These are phyloP conservation scores for Ia io DNA, from an alignment of 2,113 vertebrate genomes.

Conservation along the genomic window DNA sequence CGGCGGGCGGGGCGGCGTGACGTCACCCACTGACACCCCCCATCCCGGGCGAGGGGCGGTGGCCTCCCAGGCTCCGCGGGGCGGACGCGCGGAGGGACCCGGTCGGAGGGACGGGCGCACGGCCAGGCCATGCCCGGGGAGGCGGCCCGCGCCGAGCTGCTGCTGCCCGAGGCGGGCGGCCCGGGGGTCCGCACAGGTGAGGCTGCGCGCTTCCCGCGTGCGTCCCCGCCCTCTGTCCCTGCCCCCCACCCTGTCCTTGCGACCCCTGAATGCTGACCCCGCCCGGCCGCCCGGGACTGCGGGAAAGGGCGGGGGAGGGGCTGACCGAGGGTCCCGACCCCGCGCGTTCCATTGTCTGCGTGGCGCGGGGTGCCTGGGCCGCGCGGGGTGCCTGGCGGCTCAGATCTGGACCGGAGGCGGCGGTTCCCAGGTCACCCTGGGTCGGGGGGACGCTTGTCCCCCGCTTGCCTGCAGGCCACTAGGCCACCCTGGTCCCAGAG, in stretches of 20 bases:
- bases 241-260: no score
- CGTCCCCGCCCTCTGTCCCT: neutral
- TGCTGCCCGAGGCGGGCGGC: conserved; percentile 55
- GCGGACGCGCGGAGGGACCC: neutral
- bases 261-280: neutral
- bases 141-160: conserved; percentile 63
- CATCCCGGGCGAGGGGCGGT: conserved; percentile 43
- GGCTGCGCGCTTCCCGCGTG: neutral
- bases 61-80: conserved; percentile 41
- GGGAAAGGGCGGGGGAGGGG: neutral
- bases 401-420: neutral
- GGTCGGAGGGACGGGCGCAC: neutral
- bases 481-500: no score
- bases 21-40: conserved; percentile 52
- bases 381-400: neutral
- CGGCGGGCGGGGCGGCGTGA: conserved; percentile 61
- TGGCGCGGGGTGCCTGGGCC: neutral
- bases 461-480: neutral
- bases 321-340: neutral
- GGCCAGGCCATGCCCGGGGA: conserved; percentile 73
- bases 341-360: neutral
- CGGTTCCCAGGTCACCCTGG: neutral
- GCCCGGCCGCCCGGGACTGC: neutral
- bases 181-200: conserved; percentile 70
- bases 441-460: neutral